Percentiles rank a stretch among this genome's conserved stretches.
Conservation (phyloP, 2,797 vertebrate genomes). For the Babyrousa celebensis region DNA sequence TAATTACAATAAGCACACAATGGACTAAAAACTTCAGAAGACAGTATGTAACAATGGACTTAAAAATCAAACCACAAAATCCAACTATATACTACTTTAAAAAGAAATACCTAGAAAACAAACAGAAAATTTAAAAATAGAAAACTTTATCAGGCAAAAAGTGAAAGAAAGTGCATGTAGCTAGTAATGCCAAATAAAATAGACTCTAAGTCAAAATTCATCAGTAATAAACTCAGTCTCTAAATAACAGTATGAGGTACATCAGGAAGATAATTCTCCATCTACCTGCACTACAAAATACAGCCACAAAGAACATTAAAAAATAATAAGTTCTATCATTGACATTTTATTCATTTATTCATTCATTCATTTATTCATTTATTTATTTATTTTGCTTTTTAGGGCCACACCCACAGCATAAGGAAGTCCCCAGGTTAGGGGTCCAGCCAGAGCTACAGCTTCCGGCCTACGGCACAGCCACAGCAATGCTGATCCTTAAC, state of each 20-base stretch:
- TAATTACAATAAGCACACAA: neutral
- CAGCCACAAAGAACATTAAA: neutral
- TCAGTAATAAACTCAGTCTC: neutral
- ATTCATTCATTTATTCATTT: no score
- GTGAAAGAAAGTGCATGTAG: neutral
- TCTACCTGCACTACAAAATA: neutral
- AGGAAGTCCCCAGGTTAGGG: no score
- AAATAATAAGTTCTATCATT: neutral
- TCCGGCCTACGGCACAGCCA: no score
- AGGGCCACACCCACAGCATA: no score
- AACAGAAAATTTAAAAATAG: neutral
- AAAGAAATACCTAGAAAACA: constrained; percentile 28
- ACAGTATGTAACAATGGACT: neutral
- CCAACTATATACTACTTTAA: neutral
- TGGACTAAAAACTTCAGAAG: neutral
- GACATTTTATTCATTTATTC: no score
- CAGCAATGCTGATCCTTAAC: no score
- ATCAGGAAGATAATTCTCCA: neutral
- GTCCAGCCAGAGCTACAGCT: no score
- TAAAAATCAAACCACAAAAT: constrained; percentile 27
- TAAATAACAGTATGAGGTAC: neutral
- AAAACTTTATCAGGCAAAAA: neutral
- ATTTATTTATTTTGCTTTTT: no score
- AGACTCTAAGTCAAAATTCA: neutral
- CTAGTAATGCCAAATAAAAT: neutral